These are phyloP conservation scores for Pelagia noctiluca DNA, from an alignment of 30 jellyfish, hydroid and myxozoan species.

Conservation along the genomic window DNA sequence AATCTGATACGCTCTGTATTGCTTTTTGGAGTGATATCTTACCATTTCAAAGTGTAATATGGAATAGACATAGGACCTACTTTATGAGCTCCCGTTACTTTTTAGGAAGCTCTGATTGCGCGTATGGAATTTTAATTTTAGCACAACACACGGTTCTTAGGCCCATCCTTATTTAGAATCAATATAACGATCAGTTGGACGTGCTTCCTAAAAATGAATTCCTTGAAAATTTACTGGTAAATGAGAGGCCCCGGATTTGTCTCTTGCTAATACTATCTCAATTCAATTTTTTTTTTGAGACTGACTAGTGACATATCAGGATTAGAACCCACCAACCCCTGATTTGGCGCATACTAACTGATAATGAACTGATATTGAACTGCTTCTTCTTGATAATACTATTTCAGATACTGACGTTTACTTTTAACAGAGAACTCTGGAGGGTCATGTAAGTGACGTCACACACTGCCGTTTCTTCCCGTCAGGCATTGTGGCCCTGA, in stretches of 20 bases:
- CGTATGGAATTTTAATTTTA: too few relatives aligned
- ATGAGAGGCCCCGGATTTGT: too few relatives aligned
- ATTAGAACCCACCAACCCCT: background rate
- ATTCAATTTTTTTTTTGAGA: background rate
- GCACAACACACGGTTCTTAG: too few relatives aligned
- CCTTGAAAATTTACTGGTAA: too few relatives aligned
- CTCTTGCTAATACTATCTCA: too few relatives aligned
- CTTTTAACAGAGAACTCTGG: constrained; percentile 64
- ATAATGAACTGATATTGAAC: background rate
- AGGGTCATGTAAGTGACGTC: constrained; percentile 76
- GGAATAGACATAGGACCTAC: too few relatives aligned
- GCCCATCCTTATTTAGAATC: too few relatives aligned
- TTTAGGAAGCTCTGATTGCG: too few relatives aligned
- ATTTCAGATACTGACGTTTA: background rate
- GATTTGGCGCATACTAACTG: background rate
- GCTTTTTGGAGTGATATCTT: background rate
- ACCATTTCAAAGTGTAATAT: background rate
- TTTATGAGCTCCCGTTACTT: too few relatives aligned
- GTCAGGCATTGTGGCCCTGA: constrained; percentile 81
- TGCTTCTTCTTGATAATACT: background rate
- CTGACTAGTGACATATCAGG: background rate
- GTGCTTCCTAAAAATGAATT: too few relatives aligned
- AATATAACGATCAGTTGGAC: too few relatives aligned
- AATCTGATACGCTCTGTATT: too few relatives aligned
- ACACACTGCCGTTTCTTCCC: constrained; percentile 89